Conservation (phyloP, 2,888 invertebrate genomes). For the Villa cingulata region DNA sequence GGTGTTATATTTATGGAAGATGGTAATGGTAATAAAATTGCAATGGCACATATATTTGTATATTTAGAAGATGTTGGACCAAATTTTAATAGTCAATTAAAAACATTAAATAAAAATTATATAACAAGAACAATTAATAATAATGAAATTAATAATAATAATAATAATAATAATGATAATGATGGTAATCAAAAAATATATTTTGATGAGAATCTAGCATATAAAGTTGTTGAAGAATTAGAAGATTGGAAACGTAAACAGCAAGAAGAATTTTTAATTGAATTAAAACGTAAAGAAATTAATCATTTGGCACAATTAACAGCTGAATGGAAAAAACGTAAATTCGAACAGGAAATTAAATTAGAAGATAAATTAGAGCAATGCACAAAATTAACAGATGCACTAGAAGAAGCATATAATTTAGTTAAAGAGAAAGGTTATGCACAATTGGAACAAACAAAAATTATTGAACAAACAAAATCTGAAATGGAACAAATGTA, state of each 20-base stretch:
- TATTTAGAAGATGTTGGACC: conserved; percentile 14
- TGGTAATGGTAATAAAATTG: conserved; percentile 12
- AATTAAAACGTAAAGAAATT: conserved; percentile 46
- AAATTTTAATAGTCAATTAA: conserved; percentile 15
- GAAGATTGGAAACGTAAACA: conserved; percentile 61
- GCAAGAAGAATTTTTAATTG: conserved; percentile 46
- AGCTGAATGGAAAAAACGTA: conserved; percentile 44
- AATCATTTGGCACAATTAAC: conserved; percentile 41
- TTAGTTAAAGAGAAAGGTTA: conserved; percentile 11
- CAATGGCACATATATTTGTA: conserved; percentile 15
- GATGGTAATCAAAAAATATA: conserved; percentile 1
- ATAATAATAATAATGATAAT: neutral
- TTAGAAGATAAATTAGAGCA: conserved; percentile 45
- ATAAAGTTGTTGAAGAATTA: conserved; percentile 49
- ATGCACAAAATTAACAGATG: conserved; percentile 45
- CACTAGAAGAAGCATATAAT: conserved; percentile 35
- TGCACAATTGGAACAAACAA: conserved; percentile 12
- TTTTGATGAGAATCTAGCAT: conserved; percentile 25
- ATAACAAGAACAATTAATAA: neutral
- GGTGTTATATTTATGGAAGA: conserved; percentile 15
- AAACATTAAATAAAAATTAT: conserved; percentile 1
- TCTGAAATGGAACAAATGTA: conserved; percentile 46
- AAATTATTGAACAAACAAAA: conserved; percentile 39
- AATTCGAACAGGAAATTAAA: conserved; percentile 42
- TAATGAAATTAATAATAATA: neutral